phyloP scores from a whole-genome alignment of 2,888 invertebrate species.

The Bibio marci region DNA sequence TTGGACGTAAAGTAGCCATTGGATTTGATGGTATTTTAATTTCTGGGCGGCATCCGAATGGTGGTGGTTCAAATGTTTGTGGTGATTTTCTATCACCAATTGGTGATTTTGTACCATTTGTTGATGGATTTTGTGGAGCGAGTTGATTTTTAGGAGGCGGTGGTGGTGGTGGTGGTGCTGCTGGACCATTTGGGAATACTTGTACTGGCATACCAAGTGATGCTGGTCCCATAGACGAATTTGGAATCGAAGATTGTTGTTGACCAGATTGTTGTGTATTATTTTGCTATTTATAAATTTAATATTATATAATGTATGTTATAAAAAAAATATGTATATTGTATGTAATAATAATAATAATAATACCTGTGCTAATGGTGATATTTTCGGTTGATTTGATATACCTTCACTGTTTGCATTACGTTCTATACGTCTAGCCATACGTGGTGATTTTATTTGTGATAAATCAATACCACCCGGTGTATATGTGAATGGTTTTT shows the following conservation, averaged over 20 bases:
- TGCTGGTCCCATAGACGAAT: conserved; percentile 38
- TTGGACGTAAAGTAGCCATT: conserved; percentile 49
- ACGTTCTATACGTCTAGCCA: conserved; percentile 57
- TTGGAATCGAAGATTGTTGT: no score
- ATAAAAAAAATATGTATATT: background rate
- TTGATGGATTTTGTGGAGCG: conserved; percentile 4
- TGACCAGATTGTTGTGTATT: no score
- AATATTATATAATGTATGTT: background rate
- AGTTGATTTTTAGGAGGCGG: conserved; percentile 12
- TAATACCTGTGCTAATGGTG: conserved; percentile 25
- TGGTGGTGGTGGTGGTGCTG: conserved; percentile 20
- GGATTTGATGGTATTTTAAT: conserved; percentile 60
- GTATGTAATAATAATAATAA: background rate
- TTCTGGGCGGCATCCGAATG: conserved; percentile 46
- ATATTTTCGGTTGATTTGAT: conserved; percentile 37
- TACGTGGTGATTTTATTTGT: conserved; percentile 76
- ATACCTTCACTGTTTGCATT: conserved; percentile 57
- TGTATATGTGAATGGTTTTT: conserved; percentile 92
- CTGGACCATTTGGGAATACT: conserved; percentile 36
- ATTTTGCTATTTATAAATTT: conserved; percentile 8
- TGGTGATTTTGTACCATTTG: conserved; percentile 11
- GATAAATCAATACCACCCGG: conserved; percentile 84
- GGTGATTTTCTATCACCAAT: conserved; percentile 24
- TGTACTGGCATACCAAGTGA: conserved; percentile 46
- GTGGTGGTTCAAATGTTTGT: conserved; percentile 32